Conservation (phyloP, 2,888 invertebrate species). For the Parochlus steinenii region DNA sequence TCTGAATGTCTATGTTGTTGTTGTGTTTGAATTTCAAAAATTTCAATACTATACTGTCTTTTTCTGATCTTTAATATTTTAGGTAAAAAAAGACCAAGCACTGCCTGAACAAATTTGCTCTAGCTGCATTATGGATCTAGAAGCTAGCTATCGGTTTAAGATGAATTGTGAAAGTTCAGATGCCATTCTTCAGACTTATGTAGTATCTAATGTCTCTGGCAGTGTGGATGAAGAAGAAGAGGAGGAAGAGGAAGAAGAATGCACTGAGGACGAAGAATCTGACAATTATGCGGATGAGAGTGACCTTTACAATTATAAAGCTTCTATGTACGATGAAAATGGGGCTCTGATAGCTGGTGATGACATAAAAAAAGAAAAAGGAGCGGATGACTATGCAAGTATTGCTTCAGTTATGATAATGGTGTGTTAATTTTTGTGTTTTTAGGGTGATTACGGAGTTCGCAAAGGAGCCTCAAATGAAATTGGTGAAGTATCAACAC, state of each 20-base stretch:
- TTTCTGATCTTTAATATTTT: constrained; percentile 13
- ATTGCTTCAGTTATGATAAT: background rate
- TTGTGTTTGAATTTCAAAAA: no score
- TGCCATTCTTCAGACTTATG: constrained; percentile 21
- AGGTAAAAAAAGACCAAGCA: constrained; percentile 18
- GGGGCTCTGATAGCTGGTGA: constrained; percentile 1
- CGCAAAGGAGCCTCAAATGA: background rate
- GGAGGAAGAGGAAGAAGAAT: constrained; percentile 4
- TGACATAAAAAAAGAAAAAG: constrained; percentile 1
- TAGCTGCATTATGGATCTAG: constrained; percentile 23
- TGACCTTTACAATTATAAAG: constrained; percentile 7
- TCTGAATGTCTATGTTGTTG: no score
- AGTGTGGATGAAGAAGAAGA: constrained; percentile 2
- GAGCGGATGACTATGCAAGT: background rate
- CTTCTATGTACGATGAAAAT: constrained; percentile 4
- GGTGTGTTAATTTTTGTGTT: background rate
- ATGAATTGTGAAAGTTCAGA: constrained; percentile 25
- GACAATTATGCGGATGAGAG: constrained; percentile 7
- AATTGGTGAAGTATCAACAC: background rate
- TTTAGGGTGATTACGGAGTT: background rate
- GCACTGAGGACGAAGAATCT: constrained; percentile 1
- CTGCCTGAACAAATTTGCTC: constrained; percentile 26
- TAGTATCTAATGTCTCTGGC: background rate
- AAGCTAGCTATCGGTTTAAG: constrained; percentile 24
- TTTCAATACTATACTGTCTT: no score